phyloP scores from a whole-genome alignment of 37 sponge, comb jelly and placozoan genomes.

The Oopsacas minuta region DNA sequence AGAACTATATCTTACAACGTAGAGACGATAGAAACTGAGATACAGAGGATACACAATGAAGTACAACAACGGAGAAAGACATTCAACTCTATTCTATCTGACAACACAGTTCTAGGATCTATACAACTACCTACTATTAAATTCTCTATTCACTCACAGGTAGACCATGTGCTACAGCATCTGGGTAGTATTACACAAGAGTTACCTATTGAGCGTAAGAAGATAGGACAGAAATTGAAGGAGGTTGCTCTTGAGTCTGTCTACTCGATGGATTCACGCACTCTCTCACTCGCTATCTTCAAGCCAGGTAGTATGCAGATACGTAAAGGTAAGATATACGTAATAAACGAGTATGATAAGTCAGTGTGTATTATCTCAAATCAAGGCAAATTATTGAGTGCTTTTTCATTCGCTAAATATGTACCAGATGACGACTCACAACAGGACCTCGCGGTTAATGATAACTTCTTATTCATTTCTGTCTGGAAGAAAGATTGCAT shows the following conservation, averaged over 20 bases:
- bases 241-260: neutral
- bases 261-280: neutral
- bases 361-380: neutral
- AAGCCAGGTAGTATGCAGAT: conserved; percentile 16
- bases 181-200: neutral
- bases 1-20: neutral
- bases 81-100: neutral
- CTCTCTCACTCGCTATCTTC: conserved; percentile 1
- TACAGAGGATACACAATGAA: neutral
- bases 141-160: neutral
- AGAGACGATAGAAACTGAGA: neutral
- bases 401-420: neutral
- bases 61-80: neutral
- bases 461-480: neutral
- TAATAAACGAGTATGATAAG: conserved; percentile 1
- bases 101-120: neutral
- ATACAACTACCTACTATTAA: neutral
- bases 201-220: neutral
- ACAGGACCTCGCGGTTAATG: conserved; percentile 15
- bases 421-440: conserved; percentile 7
- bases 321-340: conserved; percentile 12
- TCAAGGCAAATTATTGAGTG: neutral
- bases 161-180: neutral
- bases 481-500: conserved; percentile 11
- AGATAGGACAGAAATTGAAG: neutral